Evolutionary conservation across 2,113 vertebrate species (phyloP), one percentile per base, ranked within the genome.

Genomic region (Cranoglanis bouderius): DNA sequence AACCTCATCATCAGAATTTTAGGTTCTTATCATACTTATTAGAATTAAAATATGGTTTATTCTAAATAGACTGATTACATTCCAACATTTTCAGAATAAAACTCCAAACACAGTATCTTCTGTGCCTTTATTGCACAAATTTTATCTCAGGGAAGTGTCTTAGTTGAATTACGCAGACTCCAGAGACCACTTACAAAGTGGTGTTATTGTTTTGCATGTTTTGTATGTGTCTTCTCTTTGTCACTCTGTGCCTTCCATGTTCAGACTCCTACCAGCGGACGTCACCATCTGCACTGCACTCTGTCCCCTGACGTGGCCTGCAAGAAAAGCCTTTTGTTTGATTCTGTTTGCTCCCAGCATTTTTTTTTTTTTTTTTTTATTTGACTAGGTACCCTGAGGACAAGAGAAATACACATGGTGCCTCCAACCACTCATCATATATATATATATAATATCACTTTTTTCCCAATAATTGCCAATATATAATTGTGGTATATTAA

Each of bases 261-360:
- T 87, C 74, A 80, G 72, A 43, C 85, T 61, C 57, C 40, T 87
- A 80, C 74, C 85, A 87, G 85, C 43, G 6, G 16, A 87, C 74
- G 57, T 80, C 85, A 78, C 38, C 12, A 26, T 63, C 74, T 59
- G 85, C 38, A 40, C 7, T 4, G 21, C 19, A n/a, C 70, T 24
- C 14, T 29, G 72, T 77, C 16, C 51, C 72, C 75, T 80, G 49
- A 78, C 24, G n/a, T 78, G 43, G 75, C 4, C 5, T 49, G 26
- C 13, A 49, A 78, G 75, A 75, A 75, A 46, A 75, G 72, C 72
- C 72, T 75, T 75, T 75, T 75, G 72, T 75, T 46, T 75, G 38
- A 38, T 38, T 43, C 9, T 75, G 8, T 78, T 49, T n/a, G 43
- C 75, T 78, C 43, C 16, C 75, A 49, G 40, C 43, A 21, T 16